These are phyloP conservation scores for Abscondita cerata DNA, from an alignment of 2,888 invertebrate genomes.

Conservation along the genomic window DNA sequence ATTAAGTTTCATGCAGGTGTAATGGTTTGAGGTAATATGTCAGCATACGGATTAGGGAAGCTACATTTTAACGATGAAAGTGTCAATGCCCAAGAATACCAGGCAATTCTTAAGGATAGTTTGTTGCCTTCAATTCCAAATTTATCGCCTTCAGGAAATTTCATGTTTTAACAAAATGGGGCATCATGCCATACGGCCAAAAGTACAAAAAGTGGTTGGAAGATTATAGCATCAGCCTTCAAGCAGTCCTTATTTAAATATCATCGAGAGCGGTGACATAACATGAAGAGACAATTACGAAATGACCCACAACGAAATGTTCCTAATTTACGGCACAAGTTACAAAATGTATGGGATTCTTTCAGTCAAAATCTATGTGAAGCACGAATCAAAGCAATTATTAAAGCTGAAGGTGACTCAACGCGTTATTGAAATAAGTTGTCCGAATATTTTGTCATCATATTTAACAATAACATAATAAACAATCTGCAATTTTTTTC, in stretches of 20 bases:
- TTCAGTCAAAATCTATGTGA: no score
- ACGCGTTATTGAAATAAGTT: no score
- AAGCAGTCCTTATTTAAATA: conserved; percentile 18
- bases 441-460: no score
- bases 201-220: conserved; percentile 18
- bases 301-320: conserved; percentile 10
- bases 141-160: not conserved
- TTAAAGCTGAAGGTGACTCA: no score
- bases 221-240: conserved; percentile 17
- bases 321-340: not conserved
- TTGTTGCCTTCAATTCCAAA: not conserved
- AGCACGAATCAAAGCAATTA: no score
- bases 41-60: not conserved
- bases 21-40: not conserved
- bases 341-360: no score
- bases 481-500: no score
- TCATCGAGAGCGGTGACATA: conserved; percentile 13
- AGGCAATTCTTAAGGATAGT: not conserved
- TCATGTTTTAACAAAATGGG: conserved; percentile 6
- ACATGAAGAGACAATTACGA: conserved; percentile 15
- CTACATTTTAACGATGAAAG: not conserved
- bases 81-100: not conserved
- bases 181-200: conserved; percentile 17
- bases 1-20: not conserved
- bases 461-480: no score